Evolutionary conservation across 2,888 invertebrate species (phyloP).

Genomic region (Gastracanthus pulcherrimus): DNA sequence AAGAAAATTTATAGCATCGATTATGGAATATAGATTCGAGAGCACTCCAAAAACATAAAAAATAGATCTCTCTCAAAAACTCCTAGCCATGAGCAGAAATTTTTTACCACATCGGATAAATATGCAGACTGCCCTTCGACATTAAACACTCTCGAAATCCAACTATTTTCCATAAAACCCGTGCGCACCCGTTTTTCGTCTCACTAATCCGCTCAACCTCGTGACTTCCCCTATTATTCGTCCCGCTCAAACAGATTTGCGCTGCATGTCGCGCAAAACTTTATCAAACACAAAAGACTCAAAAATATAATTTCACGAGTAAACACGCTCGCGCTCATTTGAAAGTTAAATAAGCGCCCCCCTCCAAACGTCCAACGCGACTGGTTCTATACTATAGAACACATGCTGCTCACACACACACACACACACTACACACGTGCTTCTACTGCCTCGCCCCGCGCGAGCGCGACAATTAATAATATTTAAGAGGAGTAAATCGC

Average conservation of each 20-base stretch:
- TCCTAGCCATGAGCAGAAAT: neutral
- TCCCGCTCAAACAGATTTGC: neutral
- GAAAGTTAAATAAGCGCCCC: constrained; percentile 40
- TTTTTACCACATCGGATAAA: no score
- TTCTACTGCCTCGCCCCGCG: neutral
- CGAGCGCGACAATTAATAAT: constrained; percentile 50
- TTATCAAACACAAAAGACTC: constrained; percentile 10
- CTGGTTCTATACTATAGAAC: no score
- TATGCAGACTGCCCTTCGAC: no score
- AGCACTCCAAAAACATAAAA: no score
- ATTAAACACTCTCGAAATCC: no score
- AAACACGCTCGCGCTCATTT: constrained; percentile 36
- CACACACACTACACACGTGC: no score
- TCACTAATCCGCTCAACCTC: neutral
- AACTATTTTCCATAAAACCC: no score
- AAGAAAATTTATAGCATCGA: no score
- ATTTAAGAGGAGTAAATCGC: constrained; percentile 48
- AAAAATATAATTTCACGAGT: constrained; percentile 34
- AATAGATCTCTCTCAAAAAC: no score
- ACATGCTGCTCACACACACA: no score
- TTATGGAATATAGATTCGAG: no score
- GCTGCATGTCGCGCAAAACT: neutral
- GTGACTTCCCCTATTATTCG: neutral
- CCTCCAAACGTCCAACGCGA: neutral
- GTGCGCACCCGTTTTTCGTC: no score